Evolutionary conservation across 1,140 invertebrate species (phyloP), one percentile per base, ranked within the genome.

Genomic region (Dendroctonus valens): DNA sequence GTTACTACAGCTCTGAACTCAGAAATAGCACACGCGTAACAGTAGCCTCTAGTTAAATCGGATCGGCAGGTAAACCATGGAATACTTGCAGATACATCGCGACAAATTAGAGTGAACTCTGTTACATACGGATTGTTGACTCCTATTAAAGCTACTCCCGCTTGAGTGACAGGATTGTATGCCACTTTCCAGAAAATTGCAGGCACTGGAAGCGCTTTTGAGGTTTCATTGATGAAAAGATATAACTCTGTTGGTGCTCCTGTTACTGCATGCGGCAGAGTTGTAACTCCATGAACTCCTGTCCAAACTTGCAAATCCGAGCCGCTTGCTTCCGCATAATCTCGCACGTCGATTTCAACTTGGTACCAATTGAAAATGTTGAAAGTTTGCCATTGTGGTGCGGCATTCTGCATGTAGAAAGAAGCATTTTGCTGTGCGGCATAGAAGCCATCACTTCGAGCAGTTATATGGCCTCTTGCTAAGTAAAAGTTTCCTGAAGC

Each of bases 41-140:
- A n/a, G n/a, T n/a, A n/a, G n/a, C n/a, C n/a, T n/a, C n/a, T n/a
- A n/a, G n/a, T n/a, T n/a, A n/a, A n/a, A n/a, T n/a, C n/a, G n/a
- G n/a, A n/a, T n/a, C n/a, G n/a, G n/a, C n/a, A n/a, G n/a, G n/a
- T n/a, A n/a, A n/a, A n/a, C n/a, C n/a, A n/a, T n/a, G n/a, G n/a
- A n/a, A n/a, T n/a, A n/a, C n/a, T n/a, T n/a, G n/a, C n/a, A n/a
- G 83, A 83, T 4, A 82, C 75, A 75, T 87, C 83, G 0, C 77
- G 79, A 69, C 87, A 88, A 12, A 80, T n/a, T n/a, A n/a, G n/a
- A n/a, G n/a, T n/a, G n/a, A n/a, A n/a, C n/a, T n/a, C n/a, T n/a
- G n/a, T n/a, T n/a, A n/a, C 58, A 70, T 86, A 84, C 0, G 86
- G 86, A 76, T 90, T 87, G 73, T 89, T 89, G 8, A 87, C 79